Evolutionary conservation across 1,140 invertebrate genomes (phyloP).

Genomic region (Macrosteles quadrilineatus): DNA sequence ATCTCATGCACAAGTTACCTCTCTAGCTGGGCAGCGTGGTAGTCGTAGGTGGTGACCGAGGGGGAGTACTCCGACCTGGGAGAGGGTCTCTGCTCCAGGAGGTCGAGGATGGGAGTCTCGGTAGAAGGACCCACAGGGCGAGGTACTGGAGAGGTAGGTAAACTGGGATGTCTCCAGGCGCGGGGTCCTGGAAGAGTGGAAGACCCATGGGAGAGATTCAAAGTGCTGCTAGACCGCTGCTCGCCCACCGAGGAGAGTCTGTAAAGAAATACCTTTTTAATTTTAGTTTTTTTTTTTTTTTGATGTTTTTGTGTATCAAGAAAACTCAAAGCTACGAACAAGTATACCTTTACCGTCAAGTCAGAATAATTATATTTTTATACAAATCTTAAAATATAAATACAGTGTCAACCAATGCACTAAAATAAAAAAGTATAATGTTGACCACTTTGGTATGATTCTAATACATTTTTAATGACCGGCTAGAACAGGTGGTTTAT

Average conservation of each 20-base stretch:
- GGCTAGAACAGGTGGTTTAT: no score
- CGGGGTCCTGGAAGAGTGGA: background rate
- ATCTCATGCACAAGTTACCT: no score
- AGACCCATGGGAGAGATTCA: slow-evolving; percentile 35
- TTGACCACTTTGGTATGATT: no score
- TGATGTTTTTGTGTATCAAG: no score
- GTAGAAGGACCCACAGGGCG: slow-evolving; percentile 4
- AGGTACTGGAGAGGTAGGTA: slow-evolving; percentile 46
- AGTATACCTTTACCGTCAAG: no score
- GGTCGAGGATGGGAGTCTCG: slow-evolving; percentile 41
- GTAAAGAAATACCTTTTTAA: background rate
- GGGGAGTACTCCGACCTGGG: background rate
- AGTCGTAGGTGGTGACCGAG: slow-evolving; percentile 61
- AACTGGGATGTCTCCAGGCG: slow-evolving; percentile 42
- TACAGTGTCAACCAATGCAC: no score
- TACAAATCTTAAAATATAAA: no score
- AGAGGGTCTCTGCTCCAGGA: slow-evolving; percentile 32
- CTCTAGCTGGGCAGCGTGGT: slow-evolving; percentile 73
- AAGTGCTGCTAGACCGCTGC: slow-evolving; percentile 38
- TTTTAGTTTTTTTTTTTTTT: background rate
- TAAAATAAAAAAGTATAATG: no score
- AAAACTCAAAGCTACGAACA: no score
- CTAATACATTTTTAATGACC: no score
- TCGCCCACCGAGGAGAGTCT: slow-evolving; percentile 22
- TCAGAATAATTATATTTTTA: no score